A percentile compares a stretch with the other conserved stretches of the same genome.
phyloP scores from a whole-genome alignment of 1,140 invertebrate genomes.

The Drosophila takahashii region DNA sequence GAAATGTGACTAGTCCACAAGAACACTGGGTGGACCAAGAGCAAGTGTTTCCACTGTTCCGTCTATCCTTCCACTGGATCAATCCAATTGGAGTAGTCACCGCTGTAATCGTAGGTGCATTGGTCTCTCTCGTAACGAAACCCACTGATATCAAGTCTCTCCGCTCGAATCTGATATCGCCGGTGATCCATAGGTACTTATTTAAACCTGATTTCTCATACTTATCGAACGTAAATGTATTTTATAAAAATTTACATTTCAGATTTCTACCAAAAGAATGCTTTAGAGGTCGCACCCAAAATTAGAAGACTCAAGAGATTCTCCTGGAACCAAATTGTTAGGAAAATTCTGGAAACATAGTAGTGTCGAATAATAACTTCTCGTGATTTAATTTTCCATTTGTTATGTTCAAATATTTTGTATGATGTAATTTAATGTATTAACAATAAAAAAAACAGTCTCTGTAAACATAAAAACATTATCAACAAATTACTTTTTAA shows the following conservation, averaged over 20 bases:
- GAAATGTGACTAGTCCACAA: constrained; percentile 56
- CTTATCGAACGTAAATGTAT: not conserved
- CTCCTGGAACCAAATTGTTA: not conserved
- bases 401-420: too few relatives aligned
- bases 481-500: too few relatives aligned
- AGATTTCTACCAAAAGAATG: constrained; percentile 79
- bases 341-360: too few relatives aligned
- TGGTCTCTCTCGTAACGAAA: constrained; percentile 90
- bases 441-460: too few relatives aligned
- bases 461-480: too few relatives aligned
- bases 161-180: constrained; percentile 87
- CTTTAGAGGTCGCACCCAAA: constrained; percentile 32
- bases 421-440: too few relatives aligned
- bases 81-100: constrained; percentile 88
- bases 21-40: constrained; percentile 83
- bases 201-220: too few relatives aligned
- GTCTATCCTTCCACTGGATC: constrained; percentile 92
- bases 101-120: constrained; percentile 88
- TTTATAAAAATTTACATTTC: not conserved
- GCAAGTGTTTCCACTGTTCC: constrained; percentile 89
- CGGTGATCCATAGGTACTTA: constrained; percentile 86
- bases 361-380: too few relatives aligned
- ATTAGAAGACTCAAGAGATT: not conserved
- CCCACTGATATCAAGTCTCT: constrained; percentile 86
- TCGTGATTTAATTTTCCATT: too few relatives aligned